Percentiles rank a stretch among this genome's conserved stretches.
Evolutionary conservation across 2,888 invertebrate species (phyloP).

Genomic region (Troides oblongomaculatus): DNA sequence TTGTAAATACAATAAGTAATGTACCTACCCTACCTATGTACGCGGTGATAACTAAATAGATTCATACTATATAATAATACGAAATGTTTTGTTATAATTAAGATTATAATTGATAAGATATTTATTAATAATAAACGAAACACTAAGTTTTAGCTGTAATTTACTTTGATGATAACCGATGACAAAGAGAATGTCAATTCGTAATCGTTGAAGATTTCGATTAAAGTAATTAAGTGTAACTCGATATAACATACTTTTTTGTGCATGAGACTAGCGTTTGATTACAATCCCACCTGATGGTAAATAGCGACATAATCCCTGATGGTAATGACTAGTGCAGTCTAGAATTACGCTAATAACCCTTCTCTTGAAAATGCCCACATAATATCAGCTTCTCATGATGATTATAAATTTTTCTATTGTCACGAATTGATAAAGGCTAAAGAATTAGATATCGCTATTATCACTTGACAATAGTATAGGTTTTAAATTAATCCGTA

Average conservation of each 20-base stretch:
- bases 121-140: constrained; percentile 4
- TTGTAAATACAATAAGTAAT: neutral
- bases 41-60: neutral
- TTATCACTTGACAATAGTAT: too few species aligned
- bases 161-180: constrained; percentile 25
- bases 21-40: neutral
- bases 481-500: too few species aligned
- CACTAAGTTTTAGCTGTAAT: constrained; percentile 6
- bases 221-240: constrained; percentile 7
- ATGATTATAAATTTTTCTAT: neutral
- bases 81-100: neutral
- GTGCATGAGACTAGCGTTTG: too few species aligned
- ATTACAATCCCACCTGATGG: too few species aligned
- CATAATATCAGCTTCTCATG: neutral
- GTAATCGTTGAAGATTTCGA: constrained; percentile 5
- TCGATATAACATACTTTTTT: neutral
- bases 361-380: too few species aligned
- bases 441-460: too few species aligned
- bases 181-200: neutral
- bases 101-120: constrained; percentile 7
- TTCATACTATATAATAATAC: neutral
- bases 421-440: too few species aligned
- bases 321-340: too few species aligned
- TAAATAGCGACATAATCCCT: too few species aligned
- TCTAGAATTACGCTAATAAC: too few species aligned